Evolutionary conservation across 2,797 vertebrate species (phyloP).

Genomic region (Lagodon rhomboides): DNA sequence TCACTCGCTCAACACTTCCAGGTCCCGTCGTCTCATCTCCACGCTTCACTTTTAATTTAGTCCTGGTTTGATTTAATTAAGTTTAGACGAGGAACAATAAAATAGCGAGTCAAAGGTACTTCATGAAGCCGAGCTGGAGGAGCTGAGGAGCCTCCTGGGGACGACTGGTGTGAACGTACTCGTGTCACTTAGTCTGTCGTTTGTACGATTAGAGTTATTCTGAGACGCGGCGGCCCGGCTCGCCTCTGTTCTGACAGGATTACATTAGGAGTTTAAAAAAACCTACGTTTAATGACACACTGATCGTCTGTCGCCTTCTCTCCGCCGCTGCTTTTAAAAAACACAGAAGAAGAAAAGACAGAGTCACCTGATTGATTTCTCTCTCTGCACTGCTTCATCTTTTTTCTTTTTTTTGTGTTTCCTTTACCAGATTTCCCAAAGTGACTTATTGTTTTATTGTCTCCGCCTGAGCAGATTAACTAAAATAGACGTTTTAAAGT

Average conservation of each 20-base stretch:
- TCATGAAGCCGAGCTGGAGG: constrained; percentile 5
- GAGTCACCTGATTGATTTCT: constrained; percentile 31
- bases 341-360: constrained; percentile 17
- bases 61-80: constrained; percentile 56
- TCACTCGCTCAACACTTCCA: neutral
- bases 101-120: constrained; percentile 45
- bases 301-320: constrained; percentile 29
- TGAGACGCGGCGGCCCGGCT: constrained; percentile 21
- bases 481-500: constrained; percentile 23
- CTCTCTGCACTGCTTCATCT: neutral
- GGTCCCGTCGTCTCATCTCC: constrained; percentile 20
- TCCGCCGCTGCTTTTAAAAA: constrained; percentile 36
- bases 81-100: constrained; percentile 38
- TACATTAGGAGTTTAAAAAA: constrained; percentile 58
- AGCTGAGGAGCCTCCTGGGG: constrained; percentile 54
- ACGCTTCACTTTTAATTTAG: constrained; percentile 57
- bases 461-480: constrained; percentile 24
- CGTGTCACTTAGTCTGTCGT: constrained; percentile 50
- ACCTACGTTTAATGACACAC: constrained; percentile 54
- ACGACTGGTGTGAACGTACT: constrained; percentile 6
- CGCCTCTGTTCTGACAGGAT: constrained; percentile 64
- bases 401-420: neutral
- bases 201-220: constrained; percentile 53
- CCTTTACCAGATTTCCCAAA: constrained; percentile 18
- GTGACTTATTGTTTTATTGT: constrained; percentile 14